Conservation (phyloP, 2,797 vertebrate genomes). For the Tapera naevia region DNA sequence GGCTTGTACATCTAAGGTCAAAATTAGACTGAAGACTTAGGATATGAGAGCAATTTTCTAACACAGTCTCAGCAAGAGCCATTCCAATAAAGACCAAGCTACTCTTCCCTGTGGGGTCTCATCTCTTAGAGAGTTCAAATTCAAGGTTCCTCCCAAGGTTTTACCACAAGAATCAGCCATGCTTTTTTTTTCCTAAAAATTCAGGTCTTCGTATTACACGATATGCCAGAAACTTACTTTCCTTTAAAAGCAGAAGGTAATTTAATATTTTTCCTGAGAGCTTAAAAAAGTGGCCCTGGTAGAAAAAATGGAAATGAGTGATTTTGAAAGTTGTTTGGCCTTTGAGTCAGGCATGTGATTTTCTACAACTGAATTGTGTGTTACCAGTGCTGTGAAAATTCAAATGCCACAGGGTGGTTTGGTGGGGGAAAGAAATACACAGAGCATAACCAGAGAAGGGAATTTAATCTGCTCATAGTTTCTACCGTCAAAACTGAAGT, state of each 20-base stretch:
- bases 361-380: background rate
- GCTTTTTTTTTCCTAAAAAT: background rate
- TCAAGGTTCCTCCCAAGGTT: background rate
- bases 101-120: background rate
- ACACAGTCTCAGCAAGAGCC: background rate
- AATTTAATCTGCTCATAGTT: background rate
- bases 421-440: background rate
- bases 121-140: background rate
- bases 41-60: background rate
- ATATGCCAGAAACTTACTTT: background rate
- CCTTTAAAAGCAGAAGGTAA: background rate
- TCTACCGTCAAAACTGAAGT: background rate
- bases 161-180: background rate
- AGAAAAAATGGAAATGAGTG: background rate
- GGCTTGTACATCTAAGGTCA: background rate
- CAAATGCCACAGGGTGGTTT: background rate
- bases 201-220: background rate
- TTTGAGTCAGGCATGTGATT: accelerated
- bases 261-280: background rate
- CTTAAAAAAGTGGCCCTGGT: background rate
- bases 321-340: background rate
- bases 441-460: background rate
- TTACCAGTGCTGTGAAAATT: background rate
- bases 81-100: background rate
- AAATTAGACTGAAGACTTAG: background rate